Percentiles rank a stretch among this genome's conserved stretches.
These are phyloP conservation scores for Pygmarrhopalites habei DNA, from an alignment of 1,140 invertebrate species.

Conservation along the genomic window DNA sequence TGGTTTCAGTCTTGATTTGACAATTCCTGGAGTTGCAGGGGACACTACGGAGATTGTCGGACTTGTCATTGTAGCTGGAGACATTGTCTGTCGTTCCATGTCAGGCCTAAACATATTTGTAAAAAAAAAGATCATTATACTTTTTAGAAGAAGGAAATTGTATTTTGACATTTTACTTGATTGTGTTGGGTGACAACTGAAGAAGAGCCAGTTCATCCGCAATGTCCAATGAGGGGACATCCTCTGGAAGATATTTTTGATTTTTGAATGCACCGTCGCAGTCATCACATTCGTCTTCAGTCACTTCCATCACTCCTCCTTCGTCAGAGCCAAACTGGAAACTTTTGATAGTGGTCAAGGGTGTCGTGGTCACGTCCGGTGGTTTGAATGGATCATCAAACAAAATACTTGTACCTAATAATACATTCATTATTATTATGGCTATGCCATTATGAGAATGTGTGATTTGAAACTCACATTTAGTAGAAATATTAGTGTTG, in stretches of 20 bases:
- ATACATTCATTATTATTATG: background rate
- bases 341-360: background rate
- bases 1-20: too few species aligned
- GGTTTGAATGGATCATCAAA: conserved; percentile 38
- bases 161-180: too few species aligned
- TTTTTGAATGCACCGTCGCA: conserved; percentile 17
- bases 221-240: background rate
- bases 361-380: conserved; percentile 8
- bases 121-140: background rate
- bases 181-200: too few species aligned
- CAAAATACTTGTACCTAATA: conserved; percentile 31
- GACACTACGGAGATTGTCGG: background rate
- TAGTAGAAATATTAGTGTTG: conserved; percentile 1
- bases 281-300: conserved; percentile 34
- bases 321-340: background rate
- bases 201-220: conserved; percentile 5
- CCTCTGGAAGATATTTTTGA: background rate
- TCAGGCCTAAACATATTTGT: background rate
- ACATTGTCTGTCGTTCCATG: background rate
- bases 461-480: conserved; percentile 4
- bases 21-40: background rate
- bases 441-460: background rate
- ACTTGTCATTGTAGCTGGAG: background rate
- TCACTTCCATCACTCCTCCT: background rate
- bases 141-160: too few species aligned